A percentile compares a stretch with the other conserved stretches of the same genome.
These are phyloP conservation scores for Merluccius polli DNA, from an alignment of 2,797 vertebrate genomes.

Conservation along the genomic window DNA sequence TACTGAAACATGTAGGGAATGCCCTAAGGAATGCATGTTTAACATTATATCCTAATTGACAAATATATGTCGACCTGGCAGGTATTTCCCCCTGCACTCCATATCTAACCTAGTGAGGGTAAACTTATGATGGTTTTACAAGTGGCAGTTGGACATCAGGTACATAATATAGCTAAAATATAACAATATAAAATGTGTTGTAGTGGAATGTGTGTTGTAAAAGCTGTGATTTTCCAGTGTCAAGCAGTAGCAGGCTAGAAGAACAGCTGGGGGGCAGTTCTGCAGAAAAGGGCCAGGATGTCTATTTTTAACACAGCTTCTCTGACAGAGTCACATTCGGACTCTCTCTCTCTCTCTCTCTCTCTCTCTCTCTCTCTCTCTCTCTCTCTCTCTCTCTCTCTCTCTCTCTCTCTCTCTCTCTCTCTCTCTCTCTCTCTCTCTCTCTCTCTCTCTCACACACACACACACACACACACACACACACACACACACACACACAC, in stretches of 20 bases:
- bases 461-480: neutral
- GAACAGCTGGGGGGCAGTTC: neutral
- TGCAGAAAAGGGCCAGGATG: neutral
- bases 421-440: neutral
- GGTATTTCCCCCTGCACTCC: neutral
- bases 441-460: neutral
- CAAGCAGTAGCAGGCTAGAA: neutral
- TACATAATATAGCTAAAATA: neutral
- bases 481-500: constrained; percentile 16
- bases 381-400: too few species aligned
- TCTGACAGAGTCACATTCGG: neutral
- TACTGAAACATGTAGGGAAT: neutral
- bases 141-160: neutral
- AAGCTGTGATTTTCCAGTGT: neutral
- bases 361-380: neutral
- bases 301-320: constrained; percentile 3
- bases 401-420: neutral
- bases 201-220: neutral
- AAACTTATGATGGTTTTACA: neutral
- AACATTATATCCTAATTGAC: neutral
- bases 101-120: neutral
- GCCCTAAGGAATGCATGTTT: neutral
- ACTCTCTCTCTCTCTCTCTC: neutral
- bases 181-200: neutral
- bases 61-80: neutral